phyloP scores from a whole-genome alignment of 2,113 vertebrate genomes.

The Lagopus leucura region DNA sequence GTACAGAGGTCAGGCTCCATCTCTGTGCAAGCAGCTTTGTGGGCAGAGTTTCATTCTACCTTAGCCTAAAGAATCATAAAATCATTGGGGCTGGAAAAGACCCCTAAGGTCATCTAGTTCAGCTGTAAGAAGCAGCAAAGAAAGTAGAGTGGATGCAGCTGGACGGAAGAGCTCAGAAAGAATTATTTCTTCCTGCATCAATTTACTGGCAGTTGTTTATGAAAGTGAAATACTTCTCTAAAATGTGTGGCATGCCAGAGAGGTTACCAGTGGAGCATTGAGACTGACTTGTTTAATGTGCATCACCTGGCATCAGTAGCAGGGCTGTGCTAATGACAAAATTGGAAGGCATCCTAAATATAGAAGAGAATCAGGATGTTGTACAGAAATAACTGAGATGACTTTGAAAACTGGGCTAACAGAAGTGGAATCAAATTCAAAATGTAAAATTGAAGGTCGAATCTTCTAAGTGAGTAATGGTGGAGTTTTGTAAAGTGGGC shows the following conservation, averaged over 20 bases:
- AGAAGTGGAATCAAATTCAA: slow-evolving; percentile 5
- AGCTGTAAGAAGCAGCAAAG: neutral
- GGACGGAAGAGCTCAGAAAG: neutral
- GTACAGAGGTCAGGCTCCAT: fast-evolving
- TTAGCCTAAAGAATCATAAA: too few species aligned
- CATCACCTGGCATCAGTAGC: neutral
- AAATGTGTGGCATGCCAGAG: neutral
- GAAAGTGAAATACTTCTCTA: neutral
- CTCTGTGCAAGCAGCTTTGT: neutral
- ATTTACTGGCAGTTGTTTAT: neutral
- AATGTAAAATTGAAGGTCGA: slow-evolving; percentile 16
- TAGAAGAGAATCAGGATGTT: slow-evolving; percentile 13
- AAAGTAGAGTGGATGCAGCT: neutral
- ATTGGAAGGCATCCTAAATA: slow-evolving; percentile 34
- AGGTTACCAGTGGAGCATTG: neutral
- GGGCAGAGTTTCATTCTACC: neutral
- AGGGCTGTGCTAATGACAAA: neutral
- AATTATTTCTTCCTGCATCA: neutral
- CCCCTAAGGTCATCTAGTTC: too few species aligned
- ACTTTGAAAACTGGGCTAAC: neutral
- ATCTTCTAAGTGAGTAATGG: slow-evolving; percentile 2
- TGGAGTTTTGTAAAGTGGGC: neutral
- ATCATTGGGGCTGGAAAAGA: too few species aligned
- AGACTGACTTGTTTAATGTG: neutral
- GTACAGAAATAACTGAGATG: slow-evolving; percentile 27